These are phyloP conservation scores for Drosophila formosana DNA, from an alignment of 2,888 invertebrate genomes.

Conservation along the genomic window DNA sequence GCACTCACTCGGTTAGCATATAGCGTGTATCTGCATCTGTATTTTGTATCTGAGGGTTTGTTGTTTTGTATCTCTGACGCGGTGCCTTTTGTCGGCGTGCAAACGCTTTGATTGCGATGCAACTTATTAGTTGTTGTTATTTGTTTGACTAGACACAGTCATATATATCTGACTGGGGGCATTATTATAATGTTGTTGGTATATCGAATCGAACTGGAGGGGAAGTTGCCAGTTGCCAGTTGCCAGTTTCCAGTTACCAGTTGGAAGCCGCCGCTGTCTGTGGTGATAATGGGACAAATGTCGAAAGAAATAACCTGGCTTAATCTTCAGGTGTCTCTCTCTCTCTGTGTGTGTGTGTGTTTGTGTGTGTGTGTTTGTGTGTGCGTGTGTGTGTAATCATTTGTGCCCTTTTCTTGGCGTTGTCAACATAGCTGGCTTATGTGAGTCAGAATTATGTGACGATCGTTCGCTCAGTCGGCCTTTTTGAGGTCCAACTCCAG, in stretches of 20 bases:
- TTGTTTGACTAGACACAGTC: conserved; percentile 82
- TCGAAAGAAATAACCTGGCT: conserved; percentile 79
- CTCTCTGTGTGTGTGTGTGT: conserved; percentile 46
- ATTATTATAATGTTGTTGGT: conserved; percentile 61
- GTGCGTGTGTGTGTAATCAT: conserved; percentile 65
- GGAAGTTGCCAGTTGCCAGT: conserved; percentile 39
- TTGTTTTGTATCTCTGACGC: conserved; percentile 35
- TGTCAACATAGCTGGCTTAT: conserved; percentile 85
- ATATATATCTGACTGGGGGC: conserved; percentile 63
- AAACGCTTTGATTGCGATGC: conserved; percentile 70
- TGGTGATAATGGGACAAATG: conserved; percentile 80
- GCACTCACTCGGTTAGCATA: conserved; percentile 11
- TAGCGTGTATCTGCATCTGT: too few relatives aligned
- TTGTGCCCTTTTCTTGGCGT: conserved; percentile 82
- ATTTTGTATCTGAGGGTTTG: conserved; percentile 24
- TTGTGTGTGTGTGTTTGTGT: conserved; percentile 60
- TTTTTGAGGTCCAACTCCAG: conserved; percentile 63
- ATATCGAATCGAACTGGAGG: conserved; percentile 25
- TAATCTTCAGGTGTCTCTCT: conserved; percentile 80
- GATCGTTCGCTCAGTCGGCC: conserved; percentile 59
- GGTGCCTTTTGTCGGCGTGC: conserved; percentile 73
- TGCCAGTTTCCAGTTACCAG: conserved; percentile 46
- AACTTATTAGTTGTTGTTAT: conserved; percentile 83
- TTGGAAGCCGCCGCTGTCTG: conserved; percentile 78
- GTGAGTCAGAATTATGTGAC: conserved; percentile 80